phyloP scores from a whole-genome alignment of 2,113 vertebrate species.

The Myotis brandtii region DNA sequence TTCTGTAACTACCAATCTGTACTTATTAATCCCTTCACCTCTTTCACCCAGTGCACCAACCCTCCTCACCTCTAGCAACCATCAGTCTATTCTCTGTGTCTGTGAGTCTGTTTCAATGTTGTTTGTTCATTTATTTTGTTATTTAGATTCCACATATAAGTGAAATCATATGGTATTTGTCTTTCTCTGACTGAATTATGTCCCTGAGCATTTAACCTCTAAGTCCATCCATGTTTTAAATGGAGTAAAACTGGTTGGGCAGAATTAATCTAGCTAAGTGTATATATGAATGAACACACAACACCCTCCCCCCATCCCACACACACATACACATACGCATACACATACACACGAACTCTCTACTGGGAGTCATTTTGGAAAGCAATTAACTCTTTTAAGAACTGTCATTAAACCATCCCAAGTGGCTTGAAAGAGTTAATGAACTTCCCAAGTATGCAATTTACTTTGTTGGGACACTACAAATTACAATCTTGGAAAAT shows the following conservation, averaged over 20 bases:
- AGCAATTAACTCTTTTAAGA: slow-evolving; percentile 48
- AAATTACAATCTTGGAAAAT: slow-evolving; percentile 73
- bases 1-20: not conserved
- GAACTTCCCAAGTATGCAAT: slow-evolving; percentile 51
- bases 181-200: not conserved
- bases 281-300: not conserved
- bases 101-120: not conserved
- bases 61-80: not conserved
- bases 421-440: slow-evolving; percentile 68
- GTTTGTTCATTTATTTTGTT: not conserved
- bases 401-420: slow-evolving; percentile 31
- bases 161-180: not conserved
- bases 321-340: not conserved
- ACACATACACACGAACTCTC: not conserved
- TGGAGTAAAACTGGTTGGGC: slow-evolving; percentile 54
- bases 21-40: not conserved
- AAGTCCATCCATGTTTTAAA: slow-evolving; percentile 28
- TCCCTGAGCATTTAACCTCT: not conserved
- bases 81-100: not conserved
- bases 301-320: too few species aligned
- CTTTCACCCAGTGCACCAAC: not conserved
- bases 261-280: slow-evolving; percentile 63
- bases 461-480: slow-evolving; percentile 62
- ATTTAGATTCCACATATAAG: not conserved
- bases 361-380: slow-evolving; percentile 44